phyloP scores from a whole-genome alignment of 1,140 invertebrate species.

The Cyclargus thomasi region DNA sequence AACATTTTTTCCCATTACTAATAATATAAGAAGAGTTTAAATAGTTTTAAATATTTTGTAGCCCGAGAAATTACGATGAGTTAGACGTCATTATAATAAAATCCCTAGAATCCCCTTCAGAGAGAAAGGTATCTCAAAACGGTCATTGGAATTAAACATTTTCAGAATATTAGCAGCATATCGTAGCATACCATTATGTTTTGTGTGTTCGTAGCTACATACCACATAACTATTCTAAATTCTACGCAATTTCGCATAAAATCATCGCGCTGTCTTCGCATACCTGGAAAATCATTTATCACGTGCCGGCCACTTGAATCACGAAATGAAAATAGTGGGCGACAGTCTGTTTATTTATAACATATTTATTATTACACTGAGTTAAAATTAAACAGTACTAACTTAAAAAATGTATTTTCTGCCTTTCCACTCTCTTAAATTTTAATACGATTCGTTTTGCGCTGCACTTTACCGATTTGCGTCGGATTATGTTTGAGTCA shows the following conservation, averaged over 20 bases:
- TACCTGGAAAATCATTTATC: background rate
- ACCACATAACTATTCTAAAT: background rate
- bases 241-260: background rate
- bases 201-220: background rate
- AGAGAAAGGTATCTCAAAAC: no score
- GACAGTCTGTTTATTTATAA: slow-evolving; percentile 12
- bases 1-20: no score
- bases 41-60: no score
- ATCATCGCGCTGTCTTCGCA: background rate
- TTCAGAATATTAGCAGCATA: background rate
- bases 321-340: background rate
- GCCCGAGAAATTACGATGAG: no score
- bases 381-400: slow-evolving; percentile 4
- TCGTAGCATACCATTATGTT: background rate
- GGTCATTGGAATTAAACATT: background rate
- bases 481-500: slow-evolving; percentile 10
- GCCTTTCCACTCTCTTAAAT: background rate
- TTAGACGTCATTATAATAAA: no score
- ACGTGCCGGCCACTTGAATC: background rate
- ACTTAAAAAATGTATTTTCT: slow-evolving; percentile 8
- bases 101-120: no score
- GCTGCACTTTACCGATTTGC: background rate
- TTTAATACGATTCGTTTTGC: background rate
- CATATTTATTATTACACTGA: background rate
- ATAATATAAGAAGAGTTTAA: no score